Conservation (phyloP, 2,888 invertebrate species). For the Perithous albicinctus region DNA sequence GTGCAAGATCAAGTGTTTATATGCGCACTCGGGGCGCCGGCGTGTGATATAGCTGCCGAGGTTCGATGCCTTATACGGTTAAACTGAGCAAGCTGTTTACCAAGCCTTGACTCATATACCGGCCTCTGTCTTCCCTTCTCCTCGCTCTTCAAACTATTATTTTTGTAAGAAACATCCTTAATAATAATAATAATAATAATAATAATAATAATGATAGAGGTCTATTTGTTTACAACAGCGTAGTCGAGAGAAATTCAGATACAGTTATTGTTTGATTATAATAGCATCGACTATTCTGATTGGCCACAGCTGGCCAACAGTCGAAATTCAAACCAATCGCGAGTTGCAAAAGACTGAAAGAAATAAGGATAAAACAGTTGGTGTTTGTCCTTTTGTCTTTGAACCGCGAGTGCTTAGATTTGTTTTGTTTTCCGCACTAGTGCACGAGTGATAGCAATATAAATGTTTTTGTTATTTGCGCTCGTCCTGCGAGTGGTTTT, state of each 20-base stretch:
- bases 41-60: slow-evolving; percentile 54
- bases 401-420: background rate
- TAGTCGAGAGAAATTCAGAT: no score
- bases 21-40: slow-evolving; percentile 49
- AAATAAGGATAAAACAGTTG: no score
- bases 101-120: slow-evolving; percentile 80
- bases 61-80: slow-evolving; percentile 80
- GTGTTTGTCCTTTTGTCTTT: no score
- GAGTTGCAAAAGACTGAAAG: no score
- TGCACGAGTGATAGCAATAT: background rate
- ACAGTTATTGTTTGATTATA: background rate
- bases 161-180: background rate
- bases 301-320: background rate
- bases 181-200: slow-evolving; percentile 1
- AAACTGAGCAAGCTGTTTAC: slow-evolving; percentile 81
- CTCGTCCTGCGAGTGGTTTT: background rate
- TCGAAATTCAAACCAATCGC: background rate
- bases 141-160: slow-evolving; percentile 15
- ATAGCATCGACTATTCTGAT: background rate
- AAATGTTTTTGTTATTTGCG: background rate
- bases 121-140: slow-evolving; percentile 28
- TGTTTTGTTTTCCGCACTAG: background rate
- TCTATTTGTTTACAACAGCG: no score
- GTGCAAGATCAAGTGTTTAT: slow-evolving; percentile 65
- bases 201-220: no score